A percentile compares a stretch with the other conserved stretches of the same genome.
Conservation (phyloP, 2,113 vertebrate species). For the Marcusenius ussheri region DNA sequence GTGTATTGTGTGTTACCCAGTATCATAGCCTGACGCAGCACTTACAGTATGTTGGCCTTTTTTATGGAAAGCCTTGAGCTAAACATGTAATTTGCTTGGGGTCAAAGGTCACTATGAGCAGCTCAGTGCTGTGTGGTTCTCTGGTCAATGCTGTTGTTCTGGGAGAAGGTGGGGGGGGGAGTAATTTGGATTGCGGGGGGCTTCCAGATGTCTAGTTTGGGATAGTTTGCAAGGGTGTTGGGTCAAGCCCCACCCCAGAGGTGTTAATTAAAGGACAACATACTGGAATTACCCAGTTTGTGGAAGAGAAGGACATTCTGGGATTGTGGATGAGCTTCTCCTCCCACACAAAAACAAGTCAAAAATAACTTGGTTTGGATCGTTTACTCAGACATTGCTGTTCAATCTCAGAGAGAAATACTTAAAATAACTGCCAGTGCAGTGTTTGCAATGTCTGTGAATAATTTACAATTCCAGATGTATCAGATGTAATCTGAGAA, state of each 20-base stretch:
- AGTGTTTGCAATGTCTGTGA: background rate
- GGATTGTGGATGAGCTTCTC: background rate
- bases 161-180: background rate
- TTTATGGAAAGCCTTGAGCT: background rate
- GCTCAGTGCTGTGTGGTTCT: background rate
- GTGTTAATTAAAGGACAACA: background rate
- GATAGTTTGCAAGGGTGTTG: background rate
- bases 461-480: background rate
- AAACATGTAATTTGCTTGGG: background rate
- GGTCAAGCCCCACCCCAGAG: slow-evolving; percentile 1
- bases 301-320: background rate
- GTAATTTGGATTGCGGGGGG: background rate
- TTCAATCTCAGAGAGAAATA: background rate
- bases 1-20: background rate
- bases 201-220: background rate
- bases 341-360: background rate
- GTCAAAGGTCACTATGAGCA: background rate
- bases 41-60: background rate
- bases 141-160: background rate
- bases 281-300: background rate
- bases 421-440: background rate
- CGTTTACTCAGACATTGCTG: background rate
- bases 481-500: background rate
- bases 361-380: background rate
- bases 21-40: background rate